phyloP scores from a whole-genome alignment of 2,888 invertebrate species.

The Ctenicera cuprea region DNA sequence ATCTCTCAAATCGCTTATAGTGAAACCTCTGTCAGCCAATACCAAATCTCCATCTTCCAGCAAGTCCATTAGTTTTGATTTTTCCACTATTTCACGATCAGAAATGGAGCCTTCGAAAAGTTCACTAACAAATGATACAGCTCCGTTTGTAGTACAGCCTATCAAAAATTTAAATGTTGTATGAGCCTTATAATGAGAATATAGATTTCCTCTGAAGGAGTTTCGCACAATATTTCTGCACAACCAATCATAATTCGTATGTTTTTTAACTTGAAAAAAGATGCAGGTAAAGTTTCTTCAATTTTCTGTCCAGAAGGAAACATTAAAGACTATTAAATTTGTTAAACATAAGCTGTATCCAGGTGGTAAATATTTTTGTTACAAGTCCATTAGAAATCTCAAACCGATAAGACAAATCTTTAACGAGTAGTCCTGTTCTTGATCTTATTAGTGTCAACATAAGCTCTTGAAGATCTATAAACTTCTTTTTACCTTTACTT shows the following conservation, averaged over 20 bases:
- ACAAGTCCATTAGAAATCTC: background rate
- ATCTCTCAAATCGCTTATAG: conserved; percentile 53
- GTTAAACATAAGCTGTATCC: conserved; percentile 7
- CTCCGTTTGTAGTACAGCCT: conserved; percentile 41
- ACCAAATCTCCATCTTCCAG: conserved; percentile 57
- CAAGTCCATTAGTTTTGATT: conserved; percentile 49
- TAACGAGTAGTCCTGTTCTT: background rate
- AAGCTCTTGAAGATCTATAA: background rate
- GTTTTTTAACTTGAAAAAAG: conserved; percentile 33
- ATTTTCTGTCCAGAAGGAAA: conserved; percentile 6
- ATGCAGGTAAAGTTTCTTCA: conserved; percentile 35
- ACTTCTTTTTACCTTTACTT: background rate
- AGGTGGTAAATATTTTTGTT: background rate
- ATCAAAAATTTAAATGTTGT: conserved; percentile 57
- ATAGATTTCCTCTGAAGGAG: conserved; percentile 58
- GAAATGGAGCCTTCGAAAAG: conserved; percentile 57
- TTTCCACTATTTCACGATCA: conserved; percentile 51
- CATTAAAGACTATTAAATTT: conserved; percentile 6
- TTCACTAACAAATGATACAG: conserved; percentile 57
- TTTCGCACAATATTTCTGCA: conserved; percentile 57
- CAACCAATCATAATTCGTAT: conserved; percentile 57
- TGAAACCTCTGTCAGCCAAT: conserved; percentile 58
- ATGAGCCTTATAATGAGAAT: conserved; percentile 58
- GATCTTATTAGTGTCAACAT: background rate
- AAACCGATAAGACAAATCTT: background rate